Evolutionary conservation across 2,797 vertebrate genomes (phyloP).

Genomic region (Gallinago nigripennis): DNA sequence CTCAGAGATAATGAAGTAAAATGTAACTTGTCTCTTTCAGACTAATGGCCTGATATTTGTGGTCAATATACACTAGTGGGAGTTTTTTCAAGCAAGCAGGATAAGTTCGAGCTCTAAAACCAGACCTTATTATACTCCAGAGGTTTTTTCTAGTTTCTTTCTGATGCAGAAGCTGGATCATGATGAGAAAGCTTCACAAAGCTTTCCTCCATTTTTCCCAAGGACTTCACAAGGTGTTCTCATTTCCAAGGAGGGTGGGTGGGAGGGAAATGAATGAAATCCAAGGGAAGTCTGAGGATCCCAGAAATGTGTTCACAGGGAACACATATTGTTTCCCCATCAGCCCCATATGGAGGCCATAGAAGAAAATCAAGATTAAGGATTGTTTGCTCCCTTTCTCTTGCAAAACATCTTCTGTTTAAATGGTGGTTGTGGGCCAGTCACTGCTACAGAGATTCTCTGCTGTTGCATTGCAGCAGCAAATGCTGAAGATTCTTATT

Average conservation of each 20-base stretch:
- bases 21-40: constrained; percentile 1
- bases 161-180: not conserved
- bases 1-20: constrained; percentile 21
- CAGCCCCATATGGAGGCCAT: not conserved
- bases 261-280: not conserved
- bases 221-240: not conserved
- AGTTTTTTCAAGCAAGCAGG: not conserved
- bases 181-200: not conserved
- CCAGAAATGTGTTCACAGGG: not conserved
- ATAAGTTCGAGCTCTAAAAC: not conserved
- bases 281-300: not conserved
- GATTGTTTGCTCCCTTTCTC: not conserved
- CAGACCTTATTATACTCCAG: not conserved
- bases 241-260: not conserved
- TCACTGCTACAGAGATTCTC: not conserved
- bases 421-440: not conserved
- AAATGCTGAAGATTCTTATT: not conserved
- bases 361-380: not conserved
- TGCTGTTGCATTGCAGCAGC: not conserved
- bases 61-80: not conserved
- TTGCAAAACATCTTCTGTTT: not conserved
- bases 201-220: not conserved
- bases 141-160: not conserved
- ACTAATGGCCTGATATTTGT: not conserved
- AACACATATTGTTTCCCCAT: not conserved